Evolutionary conservation across 2,888 invertebrate genomes (phyloP), one percentile per base, ranked within the genome.

Genomic region (Bhutanitis thaidina): DNA sequence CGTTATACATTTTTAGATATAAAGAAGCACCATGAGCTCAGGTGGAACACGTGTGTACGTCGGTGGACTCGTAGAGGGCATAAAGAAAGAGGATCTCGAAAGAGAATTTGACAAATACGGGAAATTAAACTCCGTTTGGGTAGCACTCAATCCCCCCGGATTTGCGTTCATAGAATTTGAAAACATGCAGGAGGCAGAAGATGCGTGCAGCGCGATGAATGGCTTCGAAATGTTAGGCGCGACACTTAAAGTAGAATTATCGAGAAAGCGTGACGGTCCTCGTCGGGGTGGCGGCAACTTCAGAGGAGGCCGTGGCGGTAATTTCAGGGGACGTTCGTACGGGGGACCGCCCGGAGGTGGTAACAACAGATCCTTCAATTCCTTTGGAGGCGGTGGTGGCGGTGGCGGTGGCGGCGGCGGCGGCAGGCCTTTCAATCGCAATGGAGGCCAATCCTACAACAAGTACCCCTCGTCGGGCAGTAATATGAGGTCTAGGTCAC

Each of bases 101-200:
- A 92, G 93, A 74, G 96, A 97, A 85, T 97, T 97, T 81, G 95
- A 95, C 71, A 96, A 96, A 90, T 97, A 94, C 84, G 97, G 97
- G 66, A 96, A 96, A 90, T 91, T 97, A 65, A 96, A 95, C 89
- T 95, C 95, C 66, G 96, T 97, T 61, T 97, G 97, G 97, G 96
- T 96, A 66, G 97, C 97, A 63, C 95, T 97, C 82, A 97, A 97
- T 87, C 97, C 97, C 64, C 97, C 97, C 64, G 97, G 97, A 72
- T 97, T 97, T 87, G 97, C 97, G 59, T 97, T 97, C 90, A 95
- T 97, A 80, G 97, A 97, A 90, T 97, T 96, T 86, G 94, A 94
- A 78, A 95, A 94, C 85, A 92, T 93, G 80, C 94, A 94, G 74
- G 97, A 97, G 87, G 97, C 97, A 34, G 96, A 96, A 78, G 93